phyloP scores from a whole-genome alignment of 2,888 invertebrate species.

The Drosophila diplacantha region DNA sequence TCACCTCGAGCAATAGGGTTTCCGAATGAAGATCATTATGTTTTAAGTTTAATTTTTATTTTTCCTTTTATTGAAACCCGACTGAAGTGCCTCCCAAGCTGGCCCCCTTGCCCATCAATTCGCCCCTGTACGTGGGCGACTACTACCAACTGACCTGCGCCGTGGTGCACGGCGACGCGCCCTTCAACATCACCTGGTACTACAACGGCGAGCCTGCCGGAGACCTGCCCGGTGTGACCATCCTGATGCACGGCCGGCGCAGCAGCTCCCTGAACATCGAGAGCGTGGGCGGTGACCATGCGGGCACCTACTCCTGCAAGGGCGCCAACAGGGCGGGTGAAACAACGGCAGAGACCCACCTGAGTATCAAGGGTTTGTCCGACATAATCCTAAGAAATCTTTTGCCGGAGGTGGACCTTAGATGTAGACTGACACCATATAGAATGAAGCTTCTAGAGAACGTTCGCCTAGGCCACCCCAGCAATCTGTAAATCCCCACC shows the following conservation, averaged over 20 bases:
- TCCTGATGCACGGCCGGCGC: conserved; percentile 79
- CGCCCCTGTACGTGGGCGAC: conserved; percentile 82
- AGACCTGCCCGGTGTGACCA: conserved; percentile 66
- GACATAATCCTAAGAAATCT: background rate
- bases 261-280: conserved; percentile 82
- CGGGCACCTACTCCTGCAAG: conserved; percentile 86
- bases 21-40: conserved; percentile 14
- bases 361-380: conserved; percentile 76
- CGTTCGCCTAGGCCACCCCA: conserved; percentile 7
- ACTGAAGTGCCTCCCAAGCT: conserved; percentile 81
- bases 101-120: conserved; percentile 82
- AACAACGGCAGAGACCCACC: conserved; percentile 74
- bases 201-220: conserved; percentile 79
- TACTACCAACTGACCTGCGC: conserved; percentile 83
- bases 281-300: conserved; percentile 82
- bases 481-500: conserved; percentile 47
- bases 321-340: conserved; percentile 82
- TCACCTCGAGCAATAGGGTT: background rate
- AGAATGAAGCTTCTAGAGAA: conserved; percentile 1
- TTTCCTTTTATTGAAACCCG: conserved; percentile 3
- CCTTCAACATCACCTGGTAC: conserved; percentile 87
- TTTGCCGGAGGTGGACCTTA: conserved; percentile 27
- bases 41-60: conserved; percentile 35
- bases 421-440: conserved; percentile 24
- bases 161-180: conserved; percentile 87